Base-by-base conservation (phyloP, 1,140 invertebrate genomes). In the Drosophila sechellia region DNA sequence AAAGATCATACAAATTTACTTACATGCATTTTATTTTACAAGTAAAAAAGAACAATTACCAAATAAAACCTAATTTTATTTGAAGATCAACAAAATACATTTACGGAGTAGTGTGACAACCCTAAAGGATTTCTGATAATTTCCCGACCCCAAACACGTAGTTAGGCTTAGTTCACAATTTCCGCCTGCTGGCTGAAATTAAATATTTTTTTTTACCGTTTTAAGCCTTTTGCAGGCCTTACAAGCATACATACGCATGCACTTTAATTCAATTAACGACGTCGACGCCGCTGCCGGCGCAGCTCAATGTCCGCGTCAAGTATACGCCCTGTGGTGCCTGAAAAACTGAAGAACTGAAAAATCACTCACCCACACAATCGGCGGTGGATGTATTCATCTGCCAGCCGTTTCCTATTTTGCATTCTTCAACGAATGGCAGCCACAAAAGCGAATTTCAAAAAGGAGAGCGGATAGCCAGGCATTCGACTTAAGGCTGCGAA, bases 241-340 rank as follows among this genome's bases (percentile, higher is more conserved):
- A 37, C 61, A 74, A 70, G 60, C 52, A 61, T 68, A 55, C 55
- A 71, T 59, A 74, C 49, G 49, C 10, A 35, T 52, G 59, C 77
- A 72, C 81, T 85, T 83, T 87, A 87, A 87, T 87, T 87, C 84
- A 87, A 87, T 87, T 87, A 87, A 84, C 79, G 81, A 70, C 68
- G 81, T 17, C 49, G 35, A 58, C 74, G 54, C 63, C 83, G 68
- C 69, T 59, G 81, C 55, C 78, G 60, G 17, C 63, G 81, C 43
- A 56, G 63, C 77, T 78, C 81, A 80, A 77, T 81, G 83, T 86
- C 83, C 83, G 49, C 71, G 76, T 87, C 84, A 83, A 79, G 83
- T 87, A 86, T 86, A 76, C 83, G 83, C 83, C 75, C 75, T 69
- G 83, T 81, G 74, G 63, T 77, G 81, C 80, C 80, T 77, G 64